These are phyloP conservation scores for Eilema sororculum DNA, from an alignment of 2,888 invertebrate species.

Conservation along the genomic window DNA sequence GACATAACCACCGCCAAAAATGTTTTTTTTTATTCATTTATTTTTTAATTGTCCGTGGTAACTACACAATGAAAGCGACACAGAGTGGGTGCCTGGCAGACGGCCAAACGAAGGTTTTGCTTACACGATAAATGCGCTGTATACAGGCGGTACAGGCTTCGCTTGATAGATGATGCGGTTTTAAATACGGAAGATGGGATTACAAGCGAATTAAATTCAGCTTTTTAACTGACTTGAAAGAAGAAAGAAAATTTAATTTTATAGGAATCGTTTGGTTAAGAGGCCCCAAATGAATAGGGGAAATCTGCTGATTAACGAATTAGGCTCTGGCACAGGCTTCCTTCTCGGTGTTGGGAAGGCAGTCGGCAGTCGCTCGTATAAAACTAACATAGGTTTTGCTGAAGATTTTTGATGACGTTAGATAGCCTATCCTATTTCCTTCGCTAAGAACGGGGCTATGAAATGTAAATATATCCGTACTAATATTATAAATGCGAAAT, in stretches of 20 bases:
- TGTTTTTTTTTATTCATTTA: not conserved
- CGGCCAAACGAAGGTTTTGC: slow-evolving; percentile 37
- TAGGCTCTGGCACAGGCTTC: too few relatives aligned
- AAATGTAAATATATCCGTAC: too few relatives aligned
- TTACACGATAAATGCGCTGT: slow-evolving; percentile 40
- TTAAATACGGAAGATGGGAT: slow-evolving; percentile 28
- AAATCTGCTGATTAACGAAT: too few relatives aligned
- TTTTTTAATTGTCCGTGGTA: not conserved
- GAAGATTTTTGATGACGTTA: too few relatives aligned
- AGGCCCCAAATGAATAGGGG: too few relatives aligned
- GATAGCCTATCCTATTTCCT: too few relatives aligned
- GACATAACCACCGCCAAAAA: too few relatives aligned
- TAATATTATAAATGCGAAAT: too few relatives aligned
- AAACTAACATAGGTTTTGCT: too few relatives aligned
- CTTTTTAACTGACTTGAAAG: not conserved
- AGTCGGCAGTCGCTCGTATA: too few relatives aligned
- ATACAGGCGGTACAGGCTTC: slow-evolving; percentile 36
- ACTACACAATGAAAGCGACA: not conserved
- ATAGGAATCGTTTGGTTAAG: not conserved
- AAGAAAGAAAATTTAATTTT: not conserved
- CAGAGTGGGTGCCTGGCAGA: slow-evolving; percentile 27
- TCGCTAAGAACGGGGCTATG: too few relatives aligned
- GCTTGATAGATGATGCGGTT: slow-evolving; percentile 34
- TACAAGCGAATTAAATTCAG: slow-evolving; percentile 20
- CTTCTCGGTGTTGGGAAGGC: too few relatives aligned